These are phyloP conservation scores for Kobus ellipsiprymnus DNA, from an alignment of 2,113 vertebrate species.

Conservation along the genomic window DNA sequence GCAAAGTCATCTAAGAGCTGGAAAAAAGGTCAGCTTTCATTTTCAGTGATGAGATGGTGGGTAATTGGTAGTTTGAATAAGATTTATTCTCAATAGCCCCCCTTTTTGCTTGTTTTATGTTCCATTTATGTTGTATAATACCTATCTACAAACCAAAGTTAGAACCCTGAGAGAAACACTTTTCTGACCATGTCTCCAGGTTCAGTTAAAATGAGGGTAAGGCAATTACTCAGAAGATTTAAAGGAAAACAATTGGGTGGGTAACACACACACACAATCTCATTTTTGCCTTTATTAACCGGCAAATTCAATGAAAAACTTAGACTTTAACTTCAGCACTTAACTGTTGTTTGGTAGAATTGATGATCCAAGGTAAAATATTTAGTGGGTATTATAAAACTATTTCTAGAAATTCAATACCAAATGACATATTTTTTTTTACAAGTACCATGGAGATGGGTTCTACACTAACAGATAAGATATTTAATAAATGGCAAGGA, in stretches of 20 bases:
- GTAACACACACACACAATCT: neutral
- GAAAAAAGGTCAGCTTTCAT: constrained; percentile 14
- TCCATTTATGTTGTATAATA: constrained; percentile 45
- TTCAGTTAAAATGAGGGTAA: constrained; percentile 29
- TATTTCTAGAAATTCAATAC: constrained; percentile 19
- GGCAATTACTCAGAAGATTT: constrained; percentile 34
- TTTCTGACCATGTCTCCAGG: neutral
- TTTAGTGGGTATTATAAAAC: constrained; percentile 25
- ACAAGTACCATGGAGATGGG: neutral
- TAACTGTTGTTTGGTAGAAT: neutral
- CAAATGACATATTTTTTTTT: neutral
- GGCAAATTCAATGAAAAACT: neutral
- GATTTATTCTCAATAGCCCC: constrained; percentile 21
- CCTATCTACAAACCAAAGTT: neutral
- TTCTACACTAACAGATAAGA: neutral
- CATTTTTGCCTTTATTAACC: constrained; percentile 10
- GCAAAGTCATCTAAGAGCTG: neutral
- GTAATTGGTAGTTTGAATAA: constrained; percentile 34
- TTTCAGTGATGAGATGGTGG: constrained; percentile 7
- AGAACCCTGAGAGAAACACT: constrained; percentile 26
- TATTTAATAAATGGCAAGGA: constrained; percentile 24
- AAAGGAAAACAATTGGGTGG: neutral
- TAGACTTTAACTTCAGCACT: neutral
- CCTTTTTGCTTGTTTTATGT: constrained; percentile 17
- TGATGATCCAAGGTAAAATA: neutral